phyloP scores from a whole-genome alignment of 2,797 vertebrate species.

The Rhinoraja longicauda region DNA sequence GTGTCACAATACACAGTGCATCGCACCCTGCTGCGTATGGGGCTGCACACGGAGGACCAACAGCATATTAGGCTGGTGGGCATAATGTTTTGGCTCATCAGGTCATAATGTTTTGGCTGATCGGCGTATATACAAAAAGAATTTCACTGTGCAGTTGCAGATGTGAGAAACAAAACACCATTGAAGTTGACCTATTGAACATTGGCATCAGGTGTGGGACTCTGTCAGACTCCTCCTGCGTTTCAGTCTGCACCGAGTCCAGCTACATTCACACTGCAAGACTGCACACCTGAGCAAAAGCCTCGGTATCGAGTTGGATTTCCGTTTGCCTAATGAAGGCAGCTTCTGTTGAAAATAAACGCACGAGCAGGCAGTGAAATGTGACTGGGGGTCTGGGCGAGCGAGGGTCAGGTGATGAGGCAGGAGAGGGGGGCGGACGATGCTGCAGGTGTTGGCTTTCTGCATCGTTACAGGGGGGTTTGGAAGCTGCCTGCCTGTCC shows the following conservation, averaged over 20 bases:
- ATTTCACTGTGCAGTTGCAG: too few relatives aligned
- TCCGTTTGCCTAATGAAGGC: slow-evolving; percentile 22
- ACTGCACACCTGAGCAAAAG: neutral
- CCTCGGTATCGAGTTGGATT: neutral
- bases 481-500: neutral
- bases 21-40: too few relatives aligned
- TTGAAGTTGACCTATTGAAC: too few relatives aligned
- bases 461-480: neutral
- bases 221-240: neutral
- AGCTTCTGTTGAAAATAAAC: slow-evolving; percentile 6
- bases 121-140: too few relatives aligned
- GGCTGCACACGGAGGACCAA: too few relatives aligned
- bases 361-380: neutral
- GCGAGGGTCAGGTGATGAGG: neutral
- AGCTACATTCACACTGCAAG: neutral
- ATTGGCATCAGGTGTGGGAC: too few relatives aligned
- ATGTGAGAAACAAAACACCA: too few relatives aligned
- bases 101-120: too few relatives aligned
- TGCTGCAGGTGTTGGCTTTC: neutral
- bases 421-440: neutral
- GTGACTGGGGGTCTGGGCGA: neutral
- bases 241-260: slow-evolving; percentile 1
- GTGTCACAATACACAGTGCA: too few relatives aligned
- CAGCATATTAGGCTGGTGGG: too few relatives aligned
- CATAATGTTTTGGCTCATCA: too few relatives aligned